phyloP scores from a whole-genome alignment of 2,113 vertebrate genomes.

The Cygnus buccinator region DNA sequence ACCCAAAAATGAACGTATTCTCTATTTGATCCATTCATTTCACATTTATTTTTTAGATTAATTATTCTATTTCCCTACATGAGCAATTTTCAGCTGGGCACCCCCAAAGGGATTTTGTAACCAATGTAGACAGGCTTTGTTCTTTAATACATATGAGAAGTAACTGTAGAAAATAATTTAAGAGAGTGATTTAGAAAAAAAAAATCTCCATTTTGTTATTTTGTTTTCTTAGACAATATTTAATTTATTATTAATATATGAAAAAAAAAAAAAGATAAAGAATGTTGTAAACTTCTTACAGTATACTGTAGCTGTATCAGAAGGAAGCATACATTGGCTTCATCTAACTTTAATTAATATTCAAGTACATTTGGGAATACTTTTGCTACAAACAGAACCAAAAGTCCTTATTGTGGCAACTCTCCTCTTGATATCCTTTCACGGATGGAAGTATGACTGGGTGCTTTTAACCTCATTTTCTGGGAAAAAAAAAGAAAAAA shows the following conservation, averaged over 20 bases:
- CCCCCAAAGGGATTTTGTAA: conserved; percentile 33
- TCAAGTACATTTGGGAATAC: background rate
- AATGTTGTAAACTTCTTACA: background rate
- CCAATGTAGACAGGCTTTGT: background rate
- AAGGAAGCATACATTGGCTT: background rate
- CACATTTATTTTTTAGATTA: conserved; percentile 49
- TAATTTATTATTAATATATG: conserved; percentile 58
- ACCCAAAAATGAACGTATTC: conserved; percentile 15
- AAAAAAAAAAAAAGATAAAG: background rate
- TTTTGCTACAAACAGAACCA: background rate
- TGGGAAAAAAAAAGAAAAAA: background rate
- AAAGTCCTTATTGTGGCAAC: background rate
- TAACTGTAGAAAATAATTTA: conserved; percentile 40
- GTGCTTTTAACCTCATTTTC: background rate
- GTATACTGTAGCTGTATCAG: background rate
- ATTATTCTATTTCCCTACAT: conserved; percentile 51
- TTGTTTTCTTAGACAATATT: conserved; percentile 27
- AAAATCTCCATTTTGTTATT: background rate
- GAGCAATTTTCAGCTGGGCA: conserved; percentile 43
- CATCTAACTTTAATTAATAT: background rate
- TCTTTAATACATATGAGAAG: conserved; percentile 17
- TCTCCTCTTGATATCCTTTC: background rate
- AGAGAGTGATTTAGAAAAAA: conserved; percentile 34
- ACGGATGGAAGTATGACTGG: background rate
- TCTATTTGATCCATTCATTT: conserved; percentile 44